A percentile compares a stretch with the other conserved stretches of the same genome.
These are phyloP conservation scores for Andrena camellia DNA, from an alignment of 2,888 invertebrate genomes.

Conservation along the genomic window DNA sequence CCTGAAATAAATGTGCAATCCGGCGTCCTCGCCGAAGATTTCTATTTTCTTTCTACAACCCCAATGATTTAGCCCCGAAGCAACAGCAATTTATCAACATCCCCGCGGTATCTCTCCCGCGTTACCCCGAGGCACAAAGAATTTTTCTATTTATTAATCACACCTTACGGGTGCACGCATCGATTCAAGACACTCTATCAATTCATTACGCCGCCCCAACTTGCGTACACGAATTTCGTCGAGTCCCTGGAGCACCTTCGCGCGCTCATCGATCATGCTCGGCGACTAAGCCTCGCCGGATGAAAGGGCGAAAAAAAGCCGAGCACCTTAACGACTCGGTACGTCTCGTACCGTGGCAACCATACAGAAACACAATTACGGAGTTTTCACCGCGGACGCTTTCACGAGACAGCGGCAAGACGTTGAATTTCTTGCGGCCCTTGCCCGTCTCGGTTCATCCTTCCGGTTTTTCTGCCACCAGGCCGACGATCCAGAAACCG, in stretches of 20 bases:
- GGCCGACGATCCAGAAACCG: slow-evolving; percentile 13
- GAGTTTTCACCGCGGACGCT: slow-evolving; percentile 60
- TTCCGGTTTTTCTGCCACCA: slow-evolving; percentile 32
- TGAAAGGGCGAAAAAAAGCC: slow-evolving; percentile 38
- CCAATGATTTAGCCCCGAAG: background rate
- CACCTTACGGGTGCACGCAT: background rate
- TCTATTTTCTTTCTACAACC: background rate
- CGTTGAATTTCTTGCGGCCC: slow-evolving; percentile 50
- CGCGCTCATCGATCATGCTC: slow-evolving; percentile 68
- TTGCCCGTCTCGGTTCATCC: slow-evolving; percentile 2
- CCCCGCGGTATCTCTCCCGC: background rate
- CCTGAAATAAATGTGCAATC: too few relatives aligned
- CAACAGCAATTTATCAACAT: slow-evolving; percentile 10
- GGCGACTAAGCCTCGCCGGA: slow-evolving; percentile 28
- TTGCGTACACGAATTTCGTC: slow-evolving; percentile 58
- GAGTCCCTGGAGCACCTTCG: slow-evolving; percentile 54
- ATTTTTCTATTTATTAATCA: slow-evolving; percentile 3
- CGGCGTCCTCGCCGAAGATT: background rate
- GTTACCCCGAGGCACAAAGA: background rate
- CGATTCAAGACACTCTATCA: slow-evolving; percentile 64
- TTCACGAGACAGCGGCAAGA: slow-evolving; percentile 60
- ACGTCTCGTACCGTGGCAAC: slow-evolving; percentile 38
- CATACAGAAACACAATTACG: slow-evolving; percentile 62
- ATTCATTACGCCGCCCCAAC: slow-evolving; percentile 59
- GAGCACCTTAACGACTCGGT: slow-evolving; percentile 53